These are phyloP conservation scores for Todiramphus chloris DNA, from an alignment of 2,113 vertebrate species.

Conservation along the genomic window DNA sequence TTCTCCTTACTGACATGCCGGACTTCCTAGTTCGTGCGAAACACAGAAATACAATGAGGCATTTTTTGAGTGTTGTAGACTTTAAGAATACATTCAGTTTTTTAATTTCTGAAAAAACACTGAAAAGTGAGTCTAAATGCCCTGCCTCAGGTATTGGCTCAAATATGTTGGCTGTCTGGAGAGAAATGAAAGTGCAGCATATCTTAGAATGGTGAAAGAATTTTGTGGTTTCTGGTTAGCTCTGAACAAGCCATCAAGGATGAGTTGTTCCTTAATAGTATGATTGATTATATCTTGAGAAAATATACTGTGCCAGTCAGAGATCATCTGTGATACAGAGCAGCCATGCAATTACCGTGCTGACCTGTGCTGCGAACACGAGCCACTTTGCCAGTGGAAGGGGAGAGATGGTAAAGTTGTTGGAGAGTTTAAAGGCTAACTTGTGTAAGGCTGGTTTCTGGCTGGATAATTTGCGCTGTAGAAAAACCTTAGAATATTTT, in stretches of 20 bases:
- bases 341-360: not conserved
- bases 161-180: not conserved
- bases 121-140: not conserved
- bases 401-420: not conserved
- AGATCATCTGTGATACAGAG: not conserved
- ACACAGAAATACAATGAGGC: not conserved
- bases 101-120: not conserved
- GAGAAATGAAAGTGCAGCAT: not conserved
- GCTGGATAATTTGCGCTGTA: not conserved
- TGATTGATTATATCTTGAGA: constrained; percentile 22
- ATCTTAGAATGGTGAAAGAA: not conserved
- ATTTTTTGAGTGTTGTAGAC: not conserved
- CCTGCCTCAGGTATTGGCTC: not conserved
- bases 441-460: not conserved
- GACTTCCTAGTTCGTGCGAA: not conserved
- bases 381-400: not conserved
- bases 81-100: not conserved
- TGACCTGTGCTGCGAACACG: not conserved
- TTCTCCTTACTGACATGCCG: not conserved
- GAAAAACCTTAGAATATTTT: constrained; percentile 1
- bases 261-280: not conserved
- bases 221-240: constrained; percentile 30
- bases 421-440: not conserved
- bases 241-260: constrained; percentile 8
- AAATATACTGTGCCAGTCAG: not conserved